phyloP scores from a whole-genome alignment of 2,113 vertebrate genomes.

The Pipa parva region DNA sequence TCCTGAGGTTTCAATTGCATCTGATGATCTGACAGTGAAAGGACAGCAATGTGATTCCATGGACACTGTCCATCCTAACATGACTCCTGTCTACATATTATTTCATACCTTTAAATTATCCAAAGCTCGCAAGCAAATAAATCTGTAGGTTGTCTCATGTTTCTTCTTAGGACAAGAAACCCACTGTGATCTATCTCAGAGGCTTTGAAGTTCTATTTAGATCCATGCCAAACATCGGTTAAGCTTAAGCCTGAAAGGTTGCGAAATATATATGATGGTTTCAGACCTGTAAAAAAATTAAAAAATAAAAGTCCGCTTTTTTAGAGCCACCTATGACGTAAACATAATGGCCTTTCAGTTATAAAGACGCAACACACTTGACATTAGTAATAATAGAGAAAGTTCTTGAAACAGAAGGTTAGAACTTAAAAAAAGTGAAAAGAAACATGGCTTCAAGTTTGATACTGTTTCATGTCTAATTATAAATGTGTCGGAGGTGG shows the following conservation, averaged over 20 bases:
- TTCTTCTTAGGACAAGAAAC: conserved; percentile 52
- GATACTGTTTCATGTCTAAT: too few species aligned
- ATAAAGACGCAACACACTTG: not conserved
- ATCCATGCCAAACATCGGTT: conserved; percentile 47
- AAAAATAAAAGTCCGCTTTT: conserved; percentile 35
- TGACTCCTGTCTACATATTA: conserved; percentile 31
- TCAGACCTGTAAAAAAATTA: conserved; percentile 25
- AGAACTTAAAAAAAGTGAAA: too few species aligned
- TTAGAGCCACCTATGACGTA: conserved; percentile 46
- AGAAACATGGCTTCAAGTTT: too few species aligned
- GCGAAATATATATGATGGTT: conserved; percentile 37
- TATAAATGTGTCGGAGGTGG: too few species aligned
- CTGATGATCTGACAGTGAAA: conserved; percentile 2
- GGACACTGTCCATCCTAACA: conserved; percentile 19
- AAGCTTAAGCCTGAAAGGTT: conserved; percentile 49
- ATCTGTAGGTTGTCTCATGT: conserved; percentile 31
- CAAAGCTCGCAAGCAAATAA: conserved; percentile 32
- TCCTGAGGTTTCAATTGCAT: not conserved
- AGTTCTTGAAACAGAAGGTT: too few species aligned
- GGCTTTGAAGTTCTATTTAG: conserved; percentile 68
- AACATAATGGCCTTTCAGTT: conserved; percentile 42
- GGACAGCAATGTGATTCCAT: conserved; percentile 4
- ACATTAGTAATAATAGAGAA: not conserved
- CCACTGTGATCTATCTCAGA: conserved; percentile 49
- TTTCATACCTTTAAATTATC: conserved; percentile 39